Evolutionary conservation across 2,113 vertebrate genomes (phyloP).

Genomic region (Aspiorhynchus laticeps): DNA sequence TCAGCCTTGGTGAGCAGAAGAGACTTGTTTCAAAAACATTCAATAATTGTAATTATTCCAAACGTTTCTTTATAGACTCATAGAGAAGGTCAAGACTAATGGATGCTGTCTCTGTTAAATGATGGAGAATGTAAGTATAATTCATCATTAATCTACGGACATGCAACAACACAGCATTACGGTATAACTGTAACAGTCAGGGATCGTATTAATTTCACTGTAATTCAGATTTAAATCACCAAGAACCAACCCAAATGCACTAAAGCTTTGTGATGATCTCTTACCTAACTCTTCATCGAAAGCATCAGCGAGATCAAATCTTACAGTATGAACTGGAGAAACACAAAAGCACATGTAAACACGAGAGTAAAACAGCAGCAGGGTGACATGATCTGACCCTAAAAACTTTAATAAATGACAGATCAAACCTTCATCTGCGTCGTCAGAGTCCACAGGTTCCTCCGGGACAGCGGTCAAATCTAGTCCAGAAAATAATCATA

Average conservation of each 20-base stretch:
- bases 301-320: constrained; percentile 8
- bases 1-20: too few relatives aligned
- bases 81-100: not conserved
- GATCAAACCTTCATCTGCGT: not conserved
- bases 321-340: not conserved
- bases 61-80: too few relatives aligned
- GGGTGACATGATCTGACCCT: too few relatives aligned
- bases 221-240: too few relatives aligned
- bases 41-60: too few relatives aligned
- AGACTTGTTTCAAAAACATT: too few relatives aligned
- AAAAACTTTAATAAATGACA: not conserved
- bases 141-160: too few relatives aligned
- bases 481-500: not conserved
- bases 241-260: not conserved
- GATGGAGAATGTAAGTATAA: not conserved
- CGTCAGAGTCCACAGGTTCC: not conserved
- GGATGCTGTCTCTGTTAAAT: too few relatives aligned
- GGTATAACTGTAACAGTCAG: too few relatives aligned
- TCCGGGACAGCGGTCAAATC: not conserved
- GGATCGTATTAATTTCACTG: too few relatives aligned
- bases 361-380: too few relatives aligned
- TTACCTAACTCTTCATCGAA: not conserved
- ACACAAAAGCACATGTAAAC: not conserved
- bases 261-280: not conserved
- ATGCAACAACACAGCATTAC: too few relatives aligned